Evolutionary conservation across 2,888 invertebrate species (phyloP), one percentile per base, ranked within the genome.

Genomic region (Melolontha melolontha): DNA sequence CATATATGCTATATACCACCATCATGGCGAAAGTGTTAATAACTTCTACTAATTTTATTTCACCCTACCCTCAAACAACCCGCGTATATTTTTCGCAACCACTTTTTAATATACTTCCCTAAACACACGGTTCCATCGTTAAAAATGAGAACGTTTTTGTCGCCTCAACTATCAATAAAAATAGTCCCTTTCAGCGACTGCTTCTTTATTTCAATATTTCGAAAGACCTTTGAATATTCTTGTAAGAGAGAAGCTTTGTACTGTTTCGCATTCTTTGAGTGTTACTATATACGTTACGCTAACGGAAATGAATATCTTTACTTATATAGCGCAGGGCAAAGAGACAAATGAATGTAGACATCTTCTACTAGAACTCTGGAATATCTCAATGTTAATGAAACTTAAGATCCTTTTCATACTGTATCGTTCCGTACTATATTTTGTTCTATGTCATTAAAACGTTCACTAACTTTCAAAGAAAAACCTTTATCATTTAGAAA

Each of bases 401-500:
- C 40, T 40, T 40, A 54, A 54, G 54, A 54, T 40, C 16, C 16
- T 54, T 54, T 17, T 16, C 54, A 14, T 54, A 16, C 40, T 8
- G 16, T 14, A 39, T 29, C 51, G 7, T 52, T 29, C 1, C 39
- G 29, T 12, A 14, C 16, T 54, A 40, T 54, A 54, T 54, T 54
- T 40, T 39, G 40, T 54, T 54, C 40, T 40, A 14, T 40, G 54
- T 54, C 54, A 54, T 54, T 54, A 54, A 40, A 54, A 54, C 39
- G 17, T 40, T 40, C 16, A 11, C 11, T n/a, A n/a, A n/a, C 7
- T 11, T 4, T n/a, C 40, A 54, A 54, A 12, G n/a, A 17, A 12
- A 41, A 40, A 40, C 40, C 40, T 54, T 40, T 40, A 40, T 12
- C 54, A 39, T 11, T 5, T 54, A 40, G 54, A 17, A 54, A 40